phyloP scores from a whole-genome alignment of 2,888 invertebrate genomes.

The Nezara viridula region DNA sequence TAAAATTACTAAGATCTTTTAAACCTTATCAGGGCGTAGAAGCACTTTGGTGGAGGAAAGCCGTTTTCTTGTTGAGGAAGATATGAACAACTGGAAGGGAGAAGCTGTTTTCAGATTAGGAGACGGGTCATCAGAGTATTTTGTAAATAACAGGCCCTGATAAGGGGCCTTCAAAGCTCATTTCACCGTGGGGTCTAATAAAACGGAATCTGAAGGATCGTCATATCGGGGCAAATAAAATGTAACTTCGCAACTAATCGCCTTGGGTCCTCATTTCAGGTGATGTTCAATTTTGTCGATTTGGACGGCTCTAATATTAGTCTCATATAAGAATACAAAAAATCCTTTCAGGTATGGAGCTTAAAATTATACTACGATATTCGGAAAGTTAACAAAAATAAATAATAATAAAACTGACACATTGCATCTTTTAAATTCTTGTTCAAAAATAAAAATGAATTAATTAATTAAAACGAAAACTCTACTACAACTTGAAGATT shows the following conservation, averaged over 20 bases:
- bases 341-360: too few species aligned
- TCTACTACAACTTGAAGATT: too few species aligned
- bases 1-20: conserved; percentile 32
- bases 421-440: too few species aligned
- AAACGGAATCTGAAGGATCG: neutral
- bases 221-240: conserved; percentile 2
- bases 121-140: conserved; percentile 42
- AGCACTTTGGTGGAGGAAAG: neutral
- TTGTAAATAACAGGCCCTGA: conserved; percentile 16
- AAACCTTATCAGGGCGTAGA: neutral
- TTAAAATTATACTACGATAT: too few species aligned
- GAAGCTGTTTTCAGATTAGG: conserved; percentile 38
- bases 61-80: conserved; percentile 27
- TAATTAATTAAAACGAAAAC: too few species aligned
- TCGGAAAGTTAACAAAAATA: too few species aligned
- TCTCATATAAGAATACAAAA: neutral
- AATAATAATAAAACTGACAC: too few species aligned
- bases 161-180: neutral
- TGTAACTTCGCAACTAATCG: neutral
- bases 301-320: neutral
- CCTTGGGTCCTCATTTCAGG: neutral
- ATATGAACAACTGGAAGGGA: neutral
- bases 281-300: neutral
- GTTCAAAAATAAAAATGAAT: too few species aligned
- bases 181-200: neutral